Percentiles rank a stretch among this genome's conserved stretches.
These are phyloP conservation scores for Gymnoscopelus braueri DNA, from an alignment of 2,797 vertebrate species.

Conservation along the genomic window DNA sequence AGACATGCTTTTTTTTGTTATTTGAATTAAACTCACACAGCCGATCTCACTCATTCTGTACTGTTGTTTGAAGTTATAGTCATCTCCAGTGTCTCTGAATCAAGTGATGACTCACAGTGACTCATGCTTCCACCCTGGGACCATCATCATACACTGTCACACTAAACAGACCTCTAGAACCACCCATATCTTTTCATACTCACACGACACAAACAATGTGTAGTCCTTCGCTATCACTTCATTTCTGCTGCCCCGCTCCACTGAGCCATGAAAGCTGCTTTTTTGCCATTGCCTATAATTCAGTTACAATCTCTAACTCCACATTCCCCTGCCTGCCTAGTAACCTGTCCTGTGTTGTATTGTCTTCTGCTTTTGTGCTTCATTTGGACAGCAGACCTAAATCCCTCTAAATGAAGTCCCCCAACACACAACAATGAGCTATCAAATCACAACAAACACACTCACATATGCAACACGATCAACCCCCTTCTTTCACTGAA, in stretches of 20 bases:
- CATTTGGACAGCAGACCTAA: slow-evolving; percentile 27
- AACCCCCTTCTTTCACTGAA: slow-evolving; percentile 9
- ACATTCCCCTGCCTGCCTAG: too few species aligned
- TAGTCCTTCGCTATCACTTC: neutral
- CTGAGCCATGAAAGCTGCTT: neutral
- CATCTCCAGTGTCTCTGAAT: slow-evolving; percentile 53
- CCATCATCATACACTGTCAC: slow-evolving; percentile 21
- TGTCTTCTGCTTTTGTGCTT: slow-evolving; percentile 19
- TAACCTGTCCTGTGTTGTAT: neutral
- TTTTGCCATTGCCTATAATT: neutral
- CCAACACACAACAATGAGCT: slow-evolving; percentile 28
- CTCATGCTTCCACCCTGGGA: slow-evolving; percentile 35
- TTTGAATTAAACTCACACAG: too few species aligned
- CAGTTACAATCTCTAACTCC: neutral
- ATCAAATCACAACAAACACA: neutral
- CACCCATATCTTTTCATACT: slow-evolving; percentile 13
- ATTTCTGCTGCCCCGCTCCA: neutral
- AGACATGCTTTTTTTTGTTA: too few species aligned
- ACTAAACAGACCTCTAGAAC: slow-evolving; percentile 27
- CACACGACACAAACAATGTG: neutral
- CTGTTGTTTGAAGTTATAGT: slow-evolving; percentile 30
- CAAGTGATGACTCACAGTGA: slow-evolving; percentile 41
- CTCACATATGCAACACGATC: neutral
- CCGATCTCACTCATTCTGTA: neutral
- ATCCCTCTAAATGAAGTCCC: slow-evolving; percentile 33